phyloP scores from a whole-genome alignment of 2,797 vertebrate genomes.

The Rhinichthys osculus region DNA sequence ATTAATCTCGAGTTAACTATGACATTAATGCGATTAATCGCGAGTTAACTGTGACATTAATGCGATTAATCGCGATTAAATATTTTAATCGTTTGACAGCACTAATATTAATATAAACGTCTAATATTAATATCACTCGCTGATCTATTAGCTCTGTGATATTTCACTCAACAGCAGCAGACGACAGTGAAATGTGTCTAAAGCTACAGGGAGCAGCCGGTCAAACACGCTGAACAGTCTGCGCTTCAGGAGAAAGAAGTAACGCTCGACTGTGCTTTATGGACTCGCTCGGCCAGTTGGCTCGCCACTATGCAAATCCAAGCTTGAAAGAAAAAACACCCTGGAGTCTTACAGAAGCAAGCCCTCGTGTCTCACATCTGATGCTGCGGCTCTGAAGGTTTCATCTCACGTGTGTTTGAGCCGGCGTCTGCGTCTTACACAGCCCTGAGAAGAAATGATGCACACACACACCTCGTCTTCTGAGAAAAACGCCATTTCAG shows the following conservation, averaged over 20 bases:
- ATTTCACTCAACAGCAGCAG: not conserved
- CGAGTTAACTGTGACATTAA: no score
- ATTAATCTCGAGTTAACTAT: no score
- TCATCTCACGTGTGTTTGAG: not conserved
- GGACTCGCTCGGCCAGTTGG: slow-evolving; percentile 16
- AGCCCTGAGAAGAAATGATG: not conserved
- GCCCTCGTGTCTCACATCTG: not conserved
- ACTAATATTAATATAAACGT: not conserved
- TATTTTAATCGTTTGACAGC: no score
- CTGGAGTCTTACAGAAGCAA: slow-evolving; percentile 24
- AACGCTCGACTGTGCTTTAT: slow-evolving; percentile 17
- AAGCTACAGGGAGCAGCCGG: not conserved
- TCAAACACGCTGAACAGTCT: not conserved
- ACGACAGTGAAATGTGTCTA: slow-evolving; percentile 7
- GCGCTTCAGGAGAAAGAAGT: not conserved
- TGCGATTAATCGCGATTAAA: no score
- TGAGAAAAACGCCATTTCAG: not conserved
- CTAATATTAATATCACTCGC: not conserved
- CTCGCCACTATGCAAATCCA: not conserved
- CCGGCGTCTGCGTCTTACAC: not conserved
- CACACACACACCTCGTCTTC: not conserved
- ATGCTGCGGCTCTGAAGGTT: not conserved
- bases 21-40: no score
- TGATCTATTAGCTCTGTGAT: not conserved
- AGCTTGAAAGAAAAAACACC: slow-evolving; percentile 24